phyloP scores from a whole-genome alignment of 2,113 vertebrate species.

The Perccottus glenii region DNA sequence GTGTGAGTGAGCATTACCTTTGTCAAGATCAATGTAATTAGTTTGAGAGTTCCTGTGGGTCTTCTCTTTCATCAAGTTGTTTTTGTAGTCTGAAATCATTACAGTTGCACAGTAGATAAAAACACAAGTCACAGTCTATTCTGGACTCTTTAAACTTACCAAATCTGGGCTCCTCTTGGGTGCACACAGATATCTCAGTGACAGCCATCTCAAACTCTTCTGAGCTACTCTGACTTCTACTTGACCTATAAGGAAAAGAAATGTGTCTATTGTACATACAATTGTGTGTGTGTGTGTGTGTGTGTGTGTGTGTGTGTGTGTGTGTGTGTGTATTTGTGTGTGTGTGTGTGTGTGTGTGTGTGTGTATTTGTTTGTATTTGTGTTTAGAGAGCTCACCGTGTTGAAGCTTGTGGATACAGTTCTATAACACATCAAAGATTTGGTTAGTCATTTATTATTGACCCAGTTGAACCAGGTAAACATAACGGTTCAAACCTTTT shows the following conservation, averaged over 20 bases:
- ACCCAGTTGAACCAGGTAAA: not conserved
- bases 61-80: conserved; percentile 93
- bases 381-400: conserved; percentile 53
- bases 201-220: conserved; percentile 83
- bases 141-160: conserved; percentile 73
- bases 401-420: conserved; percentile 49
- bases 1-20: conserved; percentile 76
- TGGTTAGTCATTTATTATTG: not conserved
- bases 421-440: conserved; percentile 32
- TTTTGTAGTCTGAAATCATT: conserved; percentile 87
- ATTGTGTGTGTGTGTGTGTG: too few species aligned
- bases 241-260: conserved; percentile 36
- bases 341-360: too few species aligned
- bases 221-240: conserved; percentile 80
- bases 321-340: too few species aligned
- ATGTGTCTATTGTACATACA: too few species aligned
- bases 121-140: conserved; percentile 59
- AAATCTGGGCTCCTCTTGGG: conserved; percentile 82
- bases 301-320: too few species aligned
- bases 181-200: conserved; percentile 72
- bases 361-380: too few species aligned
- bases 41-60: conserved; percentile 79
- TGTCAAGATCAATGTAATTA: conserved; percentile 90
- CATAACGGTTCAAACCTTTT: conserved; percentile 75
- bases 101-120: not conserved